Evolutionary conservation across 2,797 vertebrate species (phyloP).

Genomic region (Smutsia gigantea): DNA sequence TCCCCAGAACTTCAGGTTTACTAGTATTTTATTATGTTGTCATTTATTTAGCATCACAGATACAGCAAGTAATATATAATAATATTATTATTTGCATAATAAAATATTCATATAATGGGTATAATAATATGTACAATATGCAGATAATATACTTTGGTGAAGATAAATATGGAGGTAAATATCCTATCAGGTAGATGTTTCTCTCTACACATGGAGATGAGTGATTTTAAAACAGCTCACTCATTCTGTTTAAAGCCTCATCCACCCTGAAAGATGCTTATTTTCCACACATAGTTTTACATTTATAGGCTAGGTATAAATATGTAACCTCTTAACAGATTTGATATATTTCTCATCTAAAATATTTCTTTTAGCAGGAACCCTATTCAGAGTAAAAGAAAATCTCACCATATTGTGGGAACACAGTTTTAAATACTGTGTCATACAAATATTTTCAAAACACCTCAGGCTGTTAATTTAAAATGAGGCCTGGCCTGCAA

Average conservation of each 20-base stretch:
- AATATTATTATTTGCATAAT: neutral
- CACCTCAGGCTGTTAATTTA: conserved; percentile 43
- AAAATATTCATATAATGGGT: neutral
- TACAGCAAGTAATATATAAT: neutral
- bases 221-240: neutral
- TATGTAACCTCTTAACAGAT: conserved; percentile 42
- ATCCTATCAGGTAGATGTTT: neutral
- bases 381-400: conserved; percentile 29
- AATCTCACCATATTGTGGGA: conserved; percentile 71
- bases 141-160: neutral
- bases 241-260: neutral
- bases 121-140: neutral
- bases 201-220: neutral
- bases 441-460: conserved; percentile 78
- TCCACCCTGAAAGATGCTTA: neutral
- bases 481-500: conserved; percentile 16
- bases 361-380: conserved; percentile 61
- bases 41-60: neutral
- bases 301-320: neutral
- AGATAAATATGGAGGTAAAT: neutral
- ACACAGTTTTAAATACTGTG: conserved; percentile 63
- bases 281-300: conserved; percentile 12
- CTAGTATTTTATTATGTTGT: neutral
- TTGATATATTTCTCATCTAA: conserved; percentile 15
- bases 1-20: neutral